Evolutionary conservation across 2,113 vertebrate species (phyloP).

Genomic region (Nettapus auritus): DNA sequence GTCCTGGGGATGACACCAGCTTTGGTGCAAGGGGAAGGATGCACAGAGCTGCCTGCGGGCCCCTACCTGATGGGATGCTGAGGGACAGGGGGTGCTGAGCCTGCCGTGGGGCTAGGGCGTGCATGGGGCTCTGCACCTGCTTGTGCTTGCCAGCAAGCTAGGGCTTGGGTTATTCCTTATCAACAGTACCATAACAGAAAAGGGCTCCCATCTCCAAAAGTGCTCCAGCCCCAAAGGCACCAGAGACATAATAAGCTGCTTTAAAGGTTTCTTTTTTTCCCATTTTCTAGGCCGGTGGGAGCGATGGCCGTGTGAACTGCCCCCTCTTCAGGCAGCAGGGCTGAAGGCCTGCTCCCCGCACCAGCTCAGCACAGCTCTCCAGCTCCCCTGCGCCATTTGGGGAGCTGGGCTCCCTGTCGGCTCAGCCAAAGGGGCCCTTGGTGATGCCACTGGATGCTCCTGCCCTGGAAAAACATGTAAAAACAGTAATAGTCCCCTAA

Average conservation of each 20-base stretch:
- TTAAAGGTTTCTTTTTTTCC: background rate
- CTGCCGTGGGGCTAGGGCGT: background rate
- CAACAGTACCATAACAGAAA: background rate
- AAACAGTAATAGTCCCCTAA: slow-evolving; percentile 9
- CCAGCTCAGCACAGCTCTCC: background rate
- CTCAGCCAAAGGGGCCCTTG: background rate
- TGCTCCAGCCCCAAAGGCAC: background rate
- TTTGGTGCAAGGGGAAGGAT: background rate
- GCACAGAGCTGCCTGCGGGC: background rate
- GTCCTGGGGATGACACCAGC: background rate
- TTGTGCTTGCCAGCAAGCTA: background rate
- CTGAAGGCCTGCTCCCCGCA: background rate
- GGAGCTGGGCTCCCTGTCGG: background rate
- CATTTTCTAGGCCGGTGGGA: background rate
- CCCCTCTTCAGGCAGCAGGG: background rate
- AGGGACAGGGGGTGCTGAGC: background rate
- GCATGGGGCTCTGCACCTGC: background rate
- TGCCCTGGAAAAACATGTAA: slow-evolving; percentile 1
- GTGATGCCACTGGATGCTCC: background rate
- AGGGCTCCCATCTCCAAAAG: too few relatives aligned
- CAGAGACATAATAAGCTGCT: background rate
- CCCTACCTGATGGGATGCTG: background rate
- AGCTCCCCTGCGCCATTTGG: background rate
- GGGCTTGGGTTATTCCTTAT: background rate
- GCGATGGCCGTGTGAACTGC: background rate